These are phyloP conservation scores for Andrena bicolor DNA, from an alignment of 2,888 invertebrate genomes.

Conservation along the genomic window DNA sequence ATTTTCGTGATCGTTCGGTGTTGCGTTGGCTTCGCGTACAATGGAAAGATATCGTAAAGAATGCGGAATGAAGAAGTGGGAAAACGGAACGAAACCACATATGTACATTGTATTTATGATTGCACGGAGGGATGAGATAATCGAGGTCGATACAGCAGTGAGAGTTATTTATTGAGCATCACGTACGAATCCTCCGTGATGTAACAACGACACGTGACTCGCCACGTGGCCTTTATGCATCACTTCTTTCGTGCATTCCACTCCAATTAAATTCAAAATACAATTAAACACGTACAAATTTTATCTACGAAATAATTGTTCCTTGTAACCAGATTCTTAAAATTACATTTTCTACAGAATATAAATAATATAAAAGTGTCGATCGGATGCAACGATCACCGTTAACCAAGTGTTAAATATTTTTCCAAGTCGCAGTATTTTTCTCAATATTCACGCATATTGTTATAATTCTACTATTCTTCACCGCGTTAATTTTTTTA, in stretches of 20 bases:
- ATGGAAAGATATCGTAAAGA: constrained; percentile 1
- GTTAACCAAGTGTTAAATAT: not conserved
- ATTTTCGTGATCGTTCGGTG: not conserved
- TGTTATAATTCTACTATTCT: too few relatives aligned
- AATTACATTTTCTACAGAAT: not conserved
- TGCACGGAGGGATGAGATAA: constrained; percentile 20
- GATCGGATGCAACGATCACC: not conserved
- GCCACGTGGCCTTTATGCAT: constrained; percentile 22
- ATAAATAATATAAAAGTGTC: not conserved
- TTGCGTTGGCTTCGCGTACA: not conserved
- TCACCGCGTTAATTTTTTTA: too few relatives aligned
- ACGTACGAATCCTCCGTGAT: constrained; percentile 38
- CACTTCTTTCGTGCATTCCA: not conserved
- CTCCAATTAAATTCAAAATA: not conserved
- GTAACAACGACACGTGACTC: constrained; percentile 42
- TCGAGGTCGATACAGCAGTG: constrained; percentile 21
- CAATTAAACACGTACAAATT: not conserved
- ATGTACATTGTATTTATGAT: constrained; percentile 1
- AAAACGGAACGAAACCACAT: not conserved
- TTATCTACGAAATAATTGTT: not conserved
- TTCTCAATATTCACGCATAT: too few relatives aligned
- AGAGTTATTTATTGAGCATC: constrained; percentile 36
- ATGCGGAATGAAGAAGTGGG: not conserved
- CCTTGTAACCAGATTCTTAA: not conserved
- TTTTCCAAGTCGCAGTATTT: not conserved